Evolutionary conservation across 2,113 vertebrate genomes (phyloP), one percentile per base, ranked within the genome.

Genomic region (Takifugu bimaculatus): DNA sequence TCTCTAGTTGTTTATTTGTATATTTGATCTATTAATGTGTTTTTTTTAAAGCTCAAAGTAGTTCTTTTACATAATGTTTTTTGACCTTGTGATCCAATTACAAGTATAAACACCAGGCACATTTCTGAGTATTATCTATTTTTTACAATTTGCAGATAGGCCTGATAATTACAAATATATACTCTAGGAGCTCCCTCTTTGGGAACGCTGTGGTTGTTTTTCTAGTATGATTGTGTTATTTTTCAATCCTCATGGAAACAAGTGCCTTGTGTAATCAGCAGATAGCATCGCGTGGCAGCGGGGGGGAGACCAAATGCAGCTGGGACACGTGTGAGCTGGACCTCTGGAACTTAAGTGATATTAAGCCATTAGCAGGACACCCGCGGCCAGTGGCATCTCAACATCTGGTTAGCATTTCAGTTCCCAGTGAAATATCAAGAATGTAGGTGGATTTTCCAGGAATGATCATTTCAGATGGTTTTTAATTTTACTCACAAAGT

Each of bases 321-420:
- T 26, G 60, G 73, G 60, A 57, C 65, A 50, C 32, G 39, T 54
- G 61, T 12, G 72, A 68, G 63, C 66, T 10, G 72, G 14, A 1
- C 13, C 13, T 20, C 66, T 64, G 27, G 10, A 43, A 54, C 61
- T 13, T 49, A 32, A 65, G 64, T 0, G 68, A 71, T 75, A 70
- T 55, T 28, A 55, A 83, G 63, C 11, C 51, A 73, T 69, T 77
- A 27, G 3, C 48, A 65, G 68, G 73, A 84, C 70, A 70, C 63
- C 53, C 39, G 61, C 50, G 47, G 58, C 75, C 69, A 72, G 63
- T 68, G 57, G 80, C 70, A 26, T 68, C 58, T 61, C 60, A 81
- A 90, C 85, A 88, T 88, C 85, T 88, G 85, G 80, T 84, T 79
- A 83, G 70, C 57, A 69, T 87, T 87, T 86, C 27, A 68, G 66